Base-by-base conservation (phyloP, 1,140 invertebrate genomes). In the Lerema accius region DNA sequence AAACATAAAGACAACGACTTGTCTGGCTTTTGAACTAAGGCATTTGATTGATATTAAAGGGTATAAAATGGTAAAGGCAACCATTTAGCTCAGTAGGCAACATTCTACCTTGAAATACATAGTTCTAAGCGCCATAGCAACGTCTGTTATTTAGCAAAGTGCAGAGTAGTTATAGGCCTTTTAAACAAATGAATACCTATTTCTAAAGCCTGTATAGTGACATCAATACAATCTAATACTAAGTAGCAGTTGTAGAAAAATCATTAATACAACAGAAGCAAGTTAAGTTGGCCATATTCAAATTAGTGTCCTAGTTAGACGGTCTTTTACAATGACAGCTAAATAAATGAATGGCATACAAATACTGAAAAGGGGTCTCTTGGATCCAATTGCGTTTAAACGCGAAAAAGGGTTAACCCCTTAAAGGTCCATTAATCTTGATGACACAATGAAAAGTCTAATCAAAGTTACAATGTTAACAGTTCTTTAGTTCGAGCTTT, bases 271-370 rank as follows among this genome's bases (percentile, higher is more conserved):
- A 11, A 37, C 11, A 37, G n/a, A 37, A 4, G 35, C n/a, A n/a
- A n/a, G 4, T 0, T 3, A 37, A 37, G 35, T 37, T 0, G 0
- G 35, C 10, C n/a, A 11, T 37, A 37, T 37, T 37, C 11, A 37
- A 37, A 37, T 37, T 37, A 37, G 35, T n/a, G 35, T n/a, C 35
- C 35, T 11, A 37, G 1, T 37, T 37, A 37, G n/a, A 37, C 10
- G 35, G 35, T 37, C 35, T 37, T 37, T 37, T 37, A 37, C 35
- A 37, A 2, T n/a, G 35, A 37, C 35, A 37, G 35, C 35, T n/a
- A 37, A 37, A 37, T 37, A 37, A 37, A 37, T 37, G n/a, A 37
- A 37, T 37, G 35, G 35, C n/a, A 37, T 11, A 37, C 35, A 37
- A 37, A 37, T 37, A 11, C 35, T 37, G 10, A 11, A 37, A 37